Evolutionary conservation across 2,888 invertebrate genomes (phyloP).

Genomic region (Mesoligia furuncula): DNA sequence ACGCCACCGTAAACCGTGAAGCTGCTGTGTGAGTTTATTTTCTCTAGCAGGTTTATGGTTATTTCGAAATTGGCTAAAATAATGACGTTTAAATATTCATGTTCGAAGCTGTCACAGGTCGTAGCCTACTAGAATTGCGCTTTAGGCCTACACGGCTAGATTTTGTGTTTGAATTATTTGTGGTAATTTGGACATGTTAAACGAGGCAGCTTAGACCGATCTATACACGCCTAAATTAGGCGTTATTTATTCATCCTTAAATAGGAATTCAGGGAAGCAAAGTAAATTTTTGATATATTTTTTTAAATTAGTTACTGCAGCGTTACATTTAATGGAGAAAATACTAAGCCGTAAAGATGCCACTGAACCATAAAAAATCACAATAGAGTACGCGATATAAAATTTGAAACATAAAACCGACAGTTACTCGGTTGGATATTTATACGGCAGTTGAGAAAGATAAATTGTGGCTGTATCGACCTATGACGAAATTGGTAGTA

Average conservation of each 20-base stretch:
- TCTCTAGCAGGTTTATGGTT: conserved; percentile 18
- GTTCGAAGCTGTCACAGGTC: conserved; percentile 16
- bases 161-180: conserved; percentile 31
- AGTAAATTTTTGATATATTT: not conserved
- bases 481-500: conserved; percentile 73
- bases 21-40: conserved; percentile 31
- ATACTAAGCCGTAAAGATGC: conserved; percentile 65
- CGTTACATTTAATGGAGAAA: conserved; percentile 28
- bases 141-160: conserved; percentile 11
- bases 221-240: not conserved
- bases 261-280: not conserved
- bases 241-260: not conserved
- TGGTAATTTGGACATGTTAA: conserved; percentile 11
- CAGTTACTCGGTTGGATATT: conserved; percentile 66
- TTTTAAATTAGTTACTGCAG: conserved; percentile 1
- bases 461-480: conserved; percentile 73
- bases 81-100: conserved; percentile 47
- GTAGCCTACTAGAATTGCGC: conserved; percentile 25
- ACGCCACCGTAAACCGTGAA: conserved; percentile 40
- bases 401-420: conserved; percentile 74
- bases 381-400: conserved; percentile 72
- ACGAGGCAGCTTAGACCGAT: not conserved
- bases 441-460: conserved; percentile 69
- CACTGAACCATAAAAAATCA: conserved; percentile 69
- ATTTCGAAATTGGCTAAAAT: conserved; percentile 44